These are phyloP conservation scores for Mobula birostris DNA, from an alignment of 2,113 vertebrate genomes.

Conservation along the genomic window DNA sequence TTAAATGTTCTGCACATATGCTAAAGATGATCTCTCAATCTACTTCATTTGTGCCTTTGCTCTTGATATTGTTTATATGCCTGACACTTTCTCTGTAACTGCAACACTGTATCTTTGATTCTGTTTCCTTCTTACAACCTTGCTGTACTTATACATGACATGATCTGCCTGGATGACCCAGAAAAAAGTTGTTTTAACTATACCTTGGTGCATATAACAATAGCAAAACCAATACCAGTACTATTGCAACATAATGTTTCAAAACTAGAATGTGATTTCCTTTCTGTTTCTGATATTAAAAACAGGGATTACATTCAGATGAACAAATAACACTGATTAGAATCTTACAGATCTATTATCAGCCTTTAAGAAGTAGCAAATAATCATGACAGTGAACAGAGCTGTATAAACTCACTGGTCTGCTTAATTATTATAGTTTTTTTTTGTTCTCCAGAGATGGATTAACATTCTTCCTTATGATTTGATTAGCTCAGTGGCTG, in stretches of 20 bases:
- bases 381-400: background rate
- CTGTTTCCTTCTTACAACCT: too few relatives aligned
- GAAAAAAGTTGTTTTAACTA: too few relatives aligned
- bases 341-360: background rate
- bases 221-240: background rate
- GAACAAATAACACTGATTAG: background rate
- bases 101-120: too few relatives aligned
- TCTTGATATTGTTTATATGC: too few relatives aligned
- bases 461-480: conserved; percentile 9
- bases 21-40: too few relatives aligned
- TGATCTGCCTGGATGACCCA: too few relatives aligned
- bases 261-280: background rate
- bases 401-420: conserved; percentile 14
- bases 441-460: background rate
- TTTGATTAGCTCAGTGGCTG: conserved; percentile 26
- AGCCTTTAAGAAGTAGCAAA: background rate
- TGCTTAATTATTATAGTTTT: background rate
- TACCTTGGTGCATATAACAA: too few relatives aligned
- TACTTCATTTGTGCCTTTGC: too few relatives aligned
- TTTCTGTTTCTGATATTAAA: background rate
- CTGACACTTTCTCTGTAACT: too few relatives aligned
- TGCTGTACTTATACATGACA: too few relatives aligned
- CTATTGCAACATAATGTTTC: background rate
- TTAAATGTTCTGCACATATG: too few relatives aligned
- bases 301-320: background rate